phyloP scores from a whole-genome alignment of 1,140 invertebrate genomes.

The Heliconius nattereri region DNA sequence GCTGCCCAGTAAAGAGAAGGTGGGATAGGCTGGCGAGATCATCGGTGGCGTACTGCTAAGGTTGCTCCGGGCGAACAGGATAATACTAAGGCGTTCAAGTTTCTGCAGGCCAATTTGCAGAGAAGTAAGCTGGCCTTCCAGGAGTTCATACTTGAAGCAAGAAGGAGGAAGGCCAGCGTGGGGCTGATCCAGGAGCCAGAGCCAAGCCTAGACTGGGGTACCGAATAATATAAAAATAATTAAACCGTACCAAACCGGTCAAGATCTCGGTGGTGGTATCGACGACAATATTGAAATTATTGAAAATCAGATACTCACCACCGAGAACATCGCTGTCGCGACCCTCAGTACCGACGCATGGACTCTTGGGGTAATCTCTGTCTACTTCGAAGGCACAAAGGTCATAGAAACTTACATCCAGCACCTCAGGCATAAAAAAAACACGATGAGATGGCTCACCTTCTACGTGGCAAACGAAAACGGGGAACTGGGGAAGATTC shows the following conservation, averaged over 20 bases:
- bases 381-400: background rate
- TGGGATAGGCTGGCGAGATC: slow-evolving; percentile 15
- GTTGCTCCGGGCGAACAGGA: background rate
- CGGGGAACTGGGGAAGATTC: too few species aligned
- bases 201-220: background rate
- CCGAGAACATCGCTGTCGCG: background rate
- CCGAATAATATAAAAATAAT: background rate
- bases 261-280: background rate
- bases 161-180: background rate
- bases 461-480: too few species aligned
- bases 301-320: slow-evolving; percentile 3
- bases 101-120: slow-evolving; percentile 16
- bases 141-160: slow-evolving; percentile 10
- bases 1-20: background rate
- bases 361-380: background rate
- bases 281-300: background rate
- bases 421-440: background rate
- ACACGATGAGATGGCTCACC: too few species aligned
- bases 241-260: too few species aligned
- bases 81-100: background rate
- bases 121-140: background rate
- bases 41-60: slow-evolving; percentile 9
- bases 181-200: background rate
- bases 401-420: background rate
- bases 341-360: background rate